phyloP scores from a whole-genome alignment of 2,797 vertebrate species.

The Lutjanus argentimaculatus region DNA sequence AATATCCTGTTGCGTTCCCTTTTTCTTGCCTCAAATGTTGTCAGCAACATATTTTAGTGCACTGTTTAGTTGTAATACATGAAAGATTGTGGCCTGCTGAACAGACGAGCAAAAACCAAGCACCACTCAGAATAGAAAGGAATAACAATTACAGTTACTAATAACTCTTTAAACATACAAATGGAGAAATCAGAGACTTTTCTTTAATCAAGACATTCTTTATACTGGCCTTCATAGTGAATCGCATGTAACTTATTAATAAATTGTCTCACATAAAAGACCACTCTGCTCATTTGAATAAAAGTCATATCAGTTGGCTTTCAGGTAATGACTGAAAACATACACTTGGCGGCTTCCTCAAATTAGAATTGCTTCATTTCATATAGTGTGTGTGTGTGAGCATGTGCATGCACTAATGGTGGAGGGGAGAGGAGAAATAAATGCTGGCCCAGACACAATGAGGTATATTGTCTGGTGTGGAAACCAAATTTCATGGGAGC shows the following conservation, averaged over 20 bases:
- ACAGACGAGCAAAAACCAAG: too few relatives aligned
- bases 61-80: too few relatives aligned
- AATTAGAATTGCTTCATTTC: slow-evolving; percentile 40
- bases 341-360: slow-evolving; percentile 38
- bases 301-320: slow-evolving; percentile 12
- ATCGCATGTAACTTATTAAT: slow-evolving; percentile 6
- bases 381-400: slow-evolving; percentile 2
- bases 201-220: background rate
- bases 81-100: too few relatives aligned
- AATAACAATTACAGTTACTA: background rate
- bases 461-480: slow-evolving; percentile 81
- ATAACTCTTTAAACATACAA: background rate
- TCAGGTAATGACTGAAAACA: slow-evolving; percentile 39
- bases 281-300: slow-evolving; percentile 30
- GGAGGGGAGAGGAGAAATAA: slow-evolving; percentile 48
- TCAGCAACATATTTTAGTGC: too few relatives aligned
- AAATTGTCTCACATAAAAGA: background rate
- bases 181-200: background rate
- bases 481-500: slow-evolving; percentile 86
- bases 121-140: background rate
- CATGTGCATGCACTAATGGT: background rate
- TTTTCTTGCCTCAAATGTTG: background rate
- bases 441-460: slow-evolving; percentile 57
- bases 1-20: too few relatives aligned
- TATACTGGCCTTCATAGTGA: slow-evolving; percentile 12